phyloP scores from a whole-genome alignment of 2,888 invertebrate genomes.

The Ypsolopha scabrella region DNA sequence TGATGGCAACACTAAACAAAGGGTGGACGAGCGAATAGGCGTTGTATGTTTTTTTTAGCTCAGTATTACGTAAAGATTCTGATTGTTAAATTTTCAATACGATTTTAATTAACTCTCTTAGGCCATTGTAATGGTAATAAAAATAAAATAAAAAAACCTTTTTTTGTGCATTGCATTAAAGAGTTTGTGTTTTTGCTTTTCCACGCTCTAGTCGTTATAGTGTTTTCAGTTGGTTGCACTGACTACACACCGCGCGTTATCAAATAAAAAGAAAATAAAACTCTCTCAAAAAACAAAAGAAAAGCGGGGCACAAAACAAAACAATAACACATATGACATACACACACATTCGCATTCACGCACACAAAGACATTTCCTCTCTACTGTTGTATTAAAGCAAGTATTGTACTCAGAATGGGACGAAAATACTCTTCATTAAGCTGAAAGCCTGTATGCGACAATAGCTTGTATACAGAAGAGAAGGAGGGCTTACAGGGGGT shows the following conservation, averaged over 20 bases:
- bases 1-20: slow-evolving; percentile 45
- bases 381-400: slow-evolving; percentile 62
- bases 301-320: neutral
- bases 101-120: no score
- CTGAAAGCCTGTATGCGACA: slow-evolving; percentile 70
- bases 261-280: slow-evolving; percentile 34
- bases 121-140: no score
- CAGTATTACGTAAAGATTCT: no score
- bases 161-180: no score
- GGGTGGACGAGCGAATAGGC: slow-evolving; percentile 13
- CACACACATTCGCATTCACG: slow-evolving; percentile 54
- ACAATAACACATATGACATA: slow-evolving; percentile 32
- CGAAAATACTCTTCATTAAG: slow-evolving; percentile 73
- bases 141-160: no score
- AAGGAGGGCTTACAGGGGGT: slow-evolving; percentile 15
- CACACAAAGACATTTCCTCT: slow-evolving; percentile 62
- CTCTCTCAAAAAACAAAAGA: neutral
- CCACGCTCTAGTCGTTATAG: no score
- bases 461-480: slow-evolving; percentile 37
- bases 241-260: neutral
- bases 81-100: no score
- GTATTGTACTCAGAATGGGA: slow-evolving; percentile 65
- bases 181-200: no score
- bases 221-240: no score
- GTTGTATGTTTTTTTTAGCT: no score